Base-by-base conservation (phyloP, 2,113 vertebrate genomes). In the Platichthys flesus region DNA sequence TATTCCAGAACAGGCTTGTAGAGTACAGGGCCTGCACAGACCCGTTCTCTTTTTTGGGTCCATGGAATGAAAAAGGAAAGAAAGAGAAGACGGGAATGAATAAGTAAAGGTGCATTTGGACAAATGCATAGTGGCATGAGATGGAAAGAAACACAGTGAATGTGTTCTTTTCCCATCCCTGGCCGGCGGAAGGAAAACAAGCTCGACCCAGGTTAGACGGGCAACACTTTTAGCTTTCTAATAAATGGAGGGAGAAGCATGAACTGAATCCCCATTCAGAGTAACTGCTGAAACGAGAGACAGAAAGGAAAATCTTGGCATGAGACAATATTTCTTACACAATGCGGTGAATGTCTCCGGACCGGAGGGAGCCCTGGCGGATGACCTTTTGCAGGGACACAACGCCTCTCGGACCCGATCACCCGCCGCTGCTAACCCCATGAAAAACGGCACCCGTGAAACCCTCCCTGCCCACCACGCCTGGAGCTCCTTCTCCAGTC, bases 121-220 rank as follows among this genome's bases (percentile, higher is more conserved):
- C 64, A 84, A 89, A 92, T 85, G 85, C 61, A 81, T 26, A 81
- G 79, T 80, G 74, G 79, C 80, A 67, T 75, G 63, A 82, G 81
- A 72, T 88, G 91, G 91, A 92, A 93, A 92, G 89, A 92, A 86
- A 91, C 91, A 89, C 84, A 90, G 15, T 6, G 55, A 64, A 74
- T 69, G 84, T 83, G 86, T 87, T 89, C 68, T 84, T 81, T 89
- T 81, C 87, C 85, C 76, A 83, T 89, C 89, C 83, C 74, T 81
- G 79, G 66, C 61, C 62, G 56, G 61, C 60, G 63, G 24, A 88
- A 87, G 78, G 71, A 87, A 90, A 93, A 90, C 86, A 90, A 87
- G 69, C 55, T 75, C 51, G 65, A 45, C 67, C 20, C 24, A 14
- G 4, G 21, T 75, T 54, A 83, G 85, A 85, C 70, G 9, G 67